Percentiles rank a stretch among this genome's conserved stretches.
Evolutionary conservation across 2,113 vertebrate genomes (phyloP).

Genomic region (Cyprinodon variegatus): DNA sequence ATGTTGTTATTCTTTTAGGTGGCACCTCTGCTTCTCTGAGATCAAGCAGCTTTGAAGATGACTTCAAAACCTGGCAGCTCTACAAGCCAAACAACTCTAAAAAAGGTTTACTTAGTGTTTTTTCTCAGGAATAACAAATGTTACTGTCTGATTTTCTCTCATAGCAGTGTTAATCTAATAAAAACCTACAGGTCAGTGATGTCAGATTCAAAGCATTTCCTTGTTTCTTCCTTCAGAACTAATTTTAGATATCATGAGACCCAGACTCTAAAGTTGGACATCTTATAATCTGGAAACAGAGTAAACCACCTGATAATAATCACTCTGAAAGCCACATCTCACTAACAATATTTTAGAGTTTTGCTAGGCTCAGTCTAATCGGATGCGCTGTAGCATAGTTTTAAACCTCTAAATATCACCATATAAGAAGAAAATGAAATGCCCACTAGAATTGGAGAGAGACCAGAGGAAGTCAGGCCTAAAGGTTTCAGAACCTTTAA

Average conservation of each 20-base stretch:
- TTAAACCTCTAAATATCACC: background rate
- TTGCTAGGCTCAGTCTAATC: slow-evolving; percentile 2
- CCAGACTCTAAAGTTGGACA: slow-evolving; percentile 18
- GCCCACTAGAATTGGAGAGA: background rate
- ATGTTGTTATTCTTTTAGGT: background rate
- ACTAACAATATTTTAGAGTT: background rate
- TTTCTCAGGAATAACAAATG: background rate
- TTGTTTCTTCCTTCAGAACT: slow-evolving; percentile 2
- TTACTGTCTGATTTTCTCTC: background rate
- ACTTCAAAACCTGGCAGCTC: slow-evolving; percentile 48
- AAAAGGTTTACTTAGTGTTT: background rate
- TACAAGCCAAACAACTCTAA: slow-evolving; percentile 15
- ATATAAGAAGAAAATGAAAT: background rate
- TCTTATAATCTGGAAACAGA: slow-evolving; percentile 1
- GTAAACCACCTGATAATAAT: slow-evolving; percentile 16
- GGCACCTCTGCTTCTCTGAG: background rate
- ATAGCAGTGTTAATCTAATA: background rate
- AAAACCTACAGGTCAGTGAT: background rate
- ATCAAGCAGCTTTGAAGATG: slow-evolving; percentile 41
- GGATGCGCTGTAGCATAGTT: background rate
- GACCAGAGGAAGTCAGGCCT: background rate
- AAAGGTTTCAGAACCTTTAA: background rate
- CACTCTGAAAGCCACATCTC: background rate
- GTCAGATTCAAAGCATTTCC: slow-evolving; percentile 6
- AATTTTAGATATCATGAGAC: slow-evolving; percentile 40